These are phyloP conservation scores for Monoplex corrugatus DNA, from an alignment of 2,888 invertebrate genomes.

Conservation along the genomic window DNA sequence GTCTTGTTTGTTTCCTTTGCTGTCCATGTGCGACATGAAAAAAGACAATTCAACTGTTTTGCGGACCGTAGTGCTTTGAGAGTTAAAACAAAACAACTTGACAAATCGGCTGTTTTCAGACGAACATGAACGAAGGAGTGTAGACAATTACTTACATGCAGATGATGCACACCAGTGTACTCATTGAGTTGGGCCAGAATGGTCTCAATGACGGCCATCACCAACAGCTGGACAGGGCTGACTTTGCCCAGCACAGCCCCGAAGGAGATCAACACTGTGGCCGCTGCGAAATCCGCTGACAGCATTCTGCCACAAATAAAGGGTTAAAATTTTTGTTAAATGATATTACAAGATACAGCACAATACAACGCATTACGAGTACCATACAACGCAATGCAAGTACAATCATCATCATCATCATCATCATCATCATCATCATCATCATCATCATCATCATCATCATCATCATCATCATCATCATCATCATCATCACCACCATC, in stretches of 20 bases:
- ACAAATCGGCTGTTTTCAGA: no score
- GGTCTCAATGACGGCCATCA: slow-evolving; percentile 82
- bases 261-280: slow-evolving; percentile 82
- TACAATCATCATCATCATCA: slow-evolving; percentile 39
- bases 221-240: slow-evolving; percentile 81
- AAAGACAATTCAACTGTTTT: no score
- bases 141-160: slow-evolving; percentile 68
- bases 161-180: slow-evolving; percentile 76
- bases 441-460: slow-evolving; percentile 55
- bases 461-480: slow-evolving; percentile 51
- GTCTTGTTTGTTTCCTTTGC: no score
- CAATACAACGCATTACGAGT: no score
- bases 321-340: no score
- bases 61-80: no score
- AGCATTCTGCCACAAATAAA: slow-evolving; percentile 79
- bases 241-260: slow-evolving; percentile 83
- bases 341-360: not conserved
- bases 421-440: slow-evolving; percentile 52
- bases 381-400: no score
- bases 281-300: slow-evolving; percentile 81
- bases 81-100: no score
- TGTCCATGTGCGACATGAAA: no score
- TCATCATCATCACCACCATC: slow-evolving; percentile 3
- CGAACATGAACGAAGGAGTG: not conserved
- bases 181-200: slow-evolving; percentile 80